A percentile compares a stretch with the other conserved stretches of the same genome.
Evolutionary conservation across 2,888 invertebrate genomes (phyloP).

Genomic region (Eristalis intricaria): DNA sequence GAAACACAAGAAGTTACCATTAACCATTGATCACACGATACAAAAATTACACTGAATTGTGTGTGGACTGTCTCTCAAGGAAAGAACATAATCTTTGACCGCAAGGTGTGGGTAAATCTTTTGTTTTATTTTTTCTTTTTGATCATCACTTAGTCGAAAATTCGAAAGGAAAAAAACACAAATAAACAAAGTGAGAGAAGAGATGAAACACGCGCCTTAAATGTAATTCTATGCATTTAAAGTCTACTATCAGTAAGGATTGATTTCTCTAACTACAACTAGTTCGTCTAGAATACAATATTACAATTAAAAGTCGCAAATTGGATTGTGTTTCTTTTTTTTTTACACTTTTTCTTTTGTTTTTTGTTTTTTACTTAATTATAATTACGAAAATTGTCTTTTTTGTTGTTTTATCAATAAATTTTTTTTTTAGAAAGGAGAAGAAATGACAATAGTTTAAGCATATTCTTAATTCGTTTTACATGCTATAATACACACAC

Average conservation of each 20-base stretch:
- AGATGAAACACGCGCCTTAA: not conserved
- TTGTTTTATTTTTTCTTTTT: slow-evolving; percentile 9
- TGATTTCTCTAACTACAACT: slow-evolving; percentile 58
- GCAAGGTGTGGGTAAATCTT: not conserved
- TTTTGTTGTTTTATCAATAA: slow-evolving; percentile 18
- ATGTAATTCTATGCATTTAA: slow-evolving; percentile 14
- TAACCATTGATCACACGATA: slow-evolving; percentile 47
- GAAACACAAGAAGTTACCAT: slow-evolving; percentile 2
- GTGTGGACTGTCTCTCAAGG: slow-evolving; percentile 20
- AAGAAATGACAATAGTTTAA: slow-evolving; percentile 16
- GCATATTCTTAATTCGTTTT: slow-evolving; percentile 36
- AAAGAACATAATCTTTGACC: slow-evolving; percentile 45
- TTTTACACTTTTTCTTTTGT: slow-evolving; percentile 14
- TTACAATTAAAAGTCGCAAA: slow-evolving; percentile 44
- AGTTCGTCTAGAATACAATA: slow-evolving; percentile 45
- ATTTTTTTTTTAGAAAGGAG: slow-evolving; percentile 15
- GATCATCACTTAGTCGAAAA: slow-evolving; percentile 18
- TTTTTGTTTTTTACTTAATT: slow-evolving; percentile 5
- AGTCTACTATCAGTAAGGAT: slow-evolving; percentile 47
- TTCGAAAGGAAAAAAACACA: not conserved
- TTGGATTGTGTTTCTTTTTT: slow-evolving; percentile 25
- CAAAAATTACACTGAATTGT: slow-evolving; percentile 39
- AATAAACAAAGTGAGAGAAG: not conserved
- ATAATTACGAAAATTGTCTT: slow-evolving; percentile 44
- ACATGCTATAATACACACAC: slow-evolving; percentile 33